A percentile compares a stretch with the other conserved stretches of the same genome.
phyloP scores from a whole-genome alignment of 2,888 invertebrate genomes.

The Pristionchus fissidentatus region DNA sequence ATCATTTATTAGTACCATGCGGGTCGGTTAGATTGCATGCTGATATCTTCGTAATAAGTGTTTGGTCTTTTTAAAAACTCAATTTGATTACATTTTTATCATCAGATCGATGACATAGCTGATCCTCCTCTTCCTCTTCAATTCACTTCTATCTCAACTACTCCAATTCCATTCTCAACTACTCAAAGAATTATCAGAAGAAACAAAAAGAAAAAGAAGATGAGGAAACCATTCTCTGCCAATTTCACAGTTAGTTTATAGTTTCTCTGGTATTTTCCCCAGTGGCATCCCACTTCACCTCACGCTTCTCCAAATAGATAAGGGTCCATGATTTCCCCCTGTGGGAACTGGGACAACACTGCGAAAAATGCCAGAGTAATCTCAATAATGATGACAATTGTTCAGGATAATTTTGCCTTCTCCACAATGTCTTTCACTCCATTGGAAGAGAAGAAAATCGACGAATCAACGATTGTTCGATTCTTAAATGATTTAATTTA shows the following conservation, averaged over 20 bases:
- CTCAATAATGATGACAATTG: not conserved
- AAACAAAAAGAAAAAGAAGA: constrained; percentile 18
- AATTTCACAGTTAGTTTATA: no score
- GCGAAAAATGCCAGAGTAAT: not conserved
- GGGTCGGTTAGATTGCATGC: not conserved
- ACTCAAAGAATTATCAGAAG: not conserved
- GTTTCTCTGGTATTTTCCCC: no score
- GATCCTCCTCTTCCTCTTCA: not conserved
- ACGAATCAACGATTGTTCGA: no score
- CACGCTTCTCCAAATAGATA: no score
- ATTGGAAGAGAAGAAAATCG: not conserved
- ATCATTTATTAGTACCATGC: no score
- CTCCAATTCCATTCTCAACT: not conserved
- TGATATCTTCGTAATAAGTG: no score
- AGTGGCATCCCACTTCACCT: no score
- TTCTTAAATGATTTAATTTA: no score
- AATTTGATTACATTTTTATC: no score
- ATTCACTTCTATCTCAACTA: not conserved
- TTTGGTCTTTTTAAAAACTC: no score
- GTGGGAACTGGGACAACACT: no score
- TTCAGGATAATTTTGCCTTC: not conserved
- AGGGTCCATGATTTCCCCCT: no score
- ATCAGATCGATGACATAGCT: constrained; percentile 20
- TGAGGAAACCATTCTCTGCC: constrained; percentile 26
- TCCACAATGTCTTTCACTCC: constrained; percentile 16